Evolutionary conservation across 2,888 invertebrate species (phyloP), one percentile per base, ranked within the genome.

Genomic region (Automeris io): DNA sequence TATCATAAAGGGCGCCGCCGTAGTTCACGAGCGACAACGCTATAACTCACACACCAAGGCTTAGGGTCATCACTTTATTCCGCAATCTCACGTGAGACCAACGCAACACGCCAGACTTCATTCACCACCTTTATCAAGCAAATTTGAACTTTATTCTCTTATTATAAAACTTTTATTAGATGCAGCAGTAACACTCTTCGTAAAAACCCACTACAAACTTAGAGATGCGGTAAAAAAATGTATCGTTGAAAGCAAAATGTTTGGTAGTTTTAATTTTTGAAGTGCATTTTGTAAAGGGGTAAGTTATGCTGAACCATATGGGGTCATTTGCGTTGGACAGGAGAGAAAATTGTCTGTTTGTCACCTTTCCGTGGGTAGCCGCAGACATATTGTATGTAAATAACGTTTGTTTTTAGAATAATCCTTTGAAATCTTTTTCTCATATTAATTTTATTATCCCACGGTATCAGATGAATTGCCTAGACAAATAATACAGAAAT

Each of bases 301-400:
- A 45, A 26, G 43, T 45, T 45, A 44, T 46, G 45, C 54, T 48
- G 54, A 51, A 57, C 54, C 65, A 70, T 67, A 70, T 70, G 66
- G 61, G 57, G 67, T 72, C 71, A 72, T 75, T 76, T 75, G 69
- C 74, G 74, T 72, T 49, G 68, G 71, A 70, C 71, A 71, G 65
- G 68, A 66, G 65, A 61, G 69, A 69, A 72, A 64, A 72, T 70
- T 70, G 70, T 65, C 63, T 68, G 66, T 67, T 68, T 72, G 68
- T 67, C 71, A 74, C 70, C 69, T 72, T 66, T 55, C 54, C 57
- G 52, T 51, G 54, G 54, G 49, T 57, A 54, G 51, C 49, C 56
- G 50, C 54, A 49, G 48, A 52, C 18, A 39, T 33, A 29, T 29
- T 29, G 29, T 16, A 29, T 29, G 29, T 8, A 29, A 29, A 29